A percentile compares a stretch with the other conserved stretches of the same genome.
Conservation (phyloP, 2,797 vertebrate genomes). For the Molossus molossus region DNA sequence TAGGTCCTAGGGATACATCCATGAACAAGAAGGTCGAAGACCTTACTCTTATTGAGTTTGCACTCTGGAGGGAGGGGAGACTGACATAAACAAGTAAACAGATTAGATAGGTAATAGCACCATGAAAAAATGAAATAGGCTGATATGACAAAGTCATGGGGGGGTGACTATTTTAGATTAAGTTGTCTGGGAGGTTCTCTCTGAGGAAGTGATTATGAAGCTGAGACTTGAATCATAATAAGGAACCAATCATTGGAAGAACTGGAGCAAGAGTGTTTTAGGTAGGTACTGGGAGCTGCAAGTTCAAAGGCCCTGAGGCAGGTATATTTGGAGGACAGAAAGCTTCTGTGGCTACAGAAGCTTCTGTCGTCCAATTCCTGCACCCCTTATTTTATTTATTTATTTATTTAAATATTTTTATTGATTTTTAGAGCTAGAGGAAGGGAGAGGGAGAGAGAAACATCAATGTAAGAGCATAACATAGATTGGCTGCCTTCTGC, state of each 20-base stretch:
- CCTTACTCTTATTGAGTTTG: background rate
- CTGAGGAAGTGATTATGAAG: background rate
- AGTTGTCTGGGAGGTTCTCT: background rate
- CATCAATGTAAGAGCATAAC: background rate
- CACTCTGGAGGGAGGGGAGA: background rate
- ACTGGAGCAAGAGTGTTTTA: background rate
- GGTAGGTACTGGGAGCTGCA: background rate
- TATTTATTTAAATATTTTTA: background rate
- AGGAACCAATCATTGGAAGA: background rate
- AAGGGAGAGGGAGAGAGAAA: background rate
- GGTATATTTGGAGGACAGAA: background rate
- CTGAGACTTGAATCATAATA: slow-evolving; percentile 3
- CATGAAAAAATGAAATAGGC: slow-evolving; percentile 21
- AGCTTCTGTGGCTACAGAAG: background rate
- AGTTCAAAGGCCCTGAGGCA: background rate
- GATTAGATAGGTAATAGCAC: background rate
- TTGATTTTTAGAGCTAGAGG: background rate
- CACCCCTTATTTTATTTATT: background rate
- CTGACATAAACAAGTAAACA: background rate
- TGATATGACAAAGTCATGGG: background rate
- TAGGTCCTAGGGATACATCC: background rate
- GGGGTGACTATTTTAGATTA: background rate
- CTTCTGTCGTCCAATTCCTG: background rate
- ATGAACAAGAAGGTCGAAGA: background rate
- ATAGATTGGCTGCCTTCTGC: background rate